Base-by-base conservation (phyloP, 2,113 vertebrate species). In the Leptobrachium leishanense region DNA sequence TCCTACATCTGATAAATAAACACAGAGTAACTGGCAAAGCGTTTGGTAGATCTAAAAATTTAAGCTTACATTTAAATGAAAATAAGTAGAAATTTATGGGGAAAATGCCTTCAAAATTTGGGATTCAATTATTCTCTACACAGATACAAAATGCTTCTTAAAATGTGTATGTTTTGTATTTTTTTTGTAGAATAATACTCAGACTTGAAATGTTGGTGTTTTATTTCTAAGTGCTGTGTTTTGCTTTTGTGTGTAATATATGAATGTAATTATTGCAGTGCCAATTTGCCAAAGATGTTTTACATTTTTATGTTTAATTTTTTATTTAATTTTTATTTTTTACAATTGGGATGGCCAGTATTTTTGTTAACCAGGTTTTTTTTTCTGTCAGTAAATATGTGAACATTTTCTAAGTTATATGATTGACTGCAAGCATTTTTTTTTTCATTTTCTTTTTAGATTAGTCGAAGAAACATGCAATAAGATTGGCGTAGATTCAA, bases 231-330 rank as follows among this genome's bases (percentile, higher is more conserved):
- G 96, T 97, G 95, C 93, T 72, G 95, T 97, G 96, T 95, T 94
- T 97, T 94, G 93, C 92, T 94, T 93, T 93, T 90, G 92, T 94
- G 93, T 92, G 95, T 98, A 94, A 95, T 98, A 98, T 98, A 95
- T 97, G 96, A 98, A 98, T 99, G 97, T 98, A 98, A 95, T 97
- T 95, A 96, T 95, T 96, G 95, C 95, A 94, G 95, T 98, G 95
- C 94, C 92, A 95, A 96, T 97, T 98, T 99, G 97, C 97, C 97
- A 99, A 99, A 99, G 97, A 99, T 95, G 94, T 96, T 89, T 87
- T 94, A 94, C 89, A 89, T 94, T 90, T 95, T 89, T 93, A 90
- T 82, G 84, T 83, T 68, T 89, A 85, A 87, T 83, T 85, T 89
- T 5, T 65, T 90, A 87, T 31, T 31, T 31, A 31, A 31, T 31